Conservation (phyloP, 2,888 invertebrate species). For the Yponomeuta plumbellus region DNA sequence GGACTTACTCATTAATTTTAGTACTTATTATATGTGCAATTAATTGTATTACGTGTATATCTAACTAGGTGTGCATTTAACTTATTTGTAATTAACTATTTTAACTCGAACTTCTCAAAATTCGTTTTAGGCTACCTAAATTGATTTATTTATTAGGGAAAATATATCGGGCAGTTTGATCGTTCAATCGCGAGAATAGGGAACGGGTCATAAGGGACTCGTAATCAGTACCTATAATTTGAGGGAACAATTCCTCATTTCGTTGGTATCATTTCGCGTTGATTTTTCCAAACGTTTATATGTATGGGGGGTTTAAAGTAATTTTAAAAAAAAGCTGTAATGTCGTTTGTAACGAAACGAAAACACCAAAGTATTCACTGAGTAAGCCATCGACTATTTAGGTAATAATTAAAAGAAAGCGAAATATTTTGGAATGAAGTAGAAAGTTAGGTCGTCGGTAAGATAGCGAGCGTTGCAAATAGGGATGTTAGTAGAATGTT, state of each 20-base stretch:
- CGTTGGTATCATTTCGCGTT: constrained; percentile 18
- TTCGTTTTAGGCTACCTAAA: constrained; percentile 36
- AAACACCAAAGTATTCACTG: constrained; percentile 72
- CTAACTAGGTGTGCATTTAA: constrained; percentile 57
- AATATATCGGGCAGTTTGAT: constrained; percentile 56
- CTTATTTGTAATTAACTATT: constrained; percentile 46
- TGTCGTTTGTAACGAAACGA: constrained; percentile 64
- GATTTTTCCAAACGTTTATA: constrained; percentile 15
- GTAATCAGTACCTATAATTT: neutral
- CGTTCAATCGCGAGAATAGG: constrained; percentile 13
- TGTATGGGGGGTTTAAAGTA: constrained; percentile 11
- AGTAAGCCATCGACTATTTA: constrained; percentile 73
- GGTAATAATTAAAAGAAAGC: constrained; percentile 69
- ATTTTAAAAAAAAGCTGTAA: constrained; percentile 12
- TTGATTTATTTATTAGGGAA: constrained; percentile 71
- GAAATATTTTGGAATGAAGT: constrained; percentile 66
- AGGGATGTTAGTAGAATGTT: constrained; percentile 59
- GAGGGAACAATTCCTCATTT: neutral
- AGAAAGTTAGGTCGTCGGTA: constrained; percentile 48
- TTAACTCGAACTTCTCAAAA: constrained; percentile 25
- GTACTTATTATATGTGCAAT: constrained; percentile 54
- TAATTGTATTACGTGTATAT: constrained; percentile 60
- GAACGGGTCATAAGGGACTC: neutral
- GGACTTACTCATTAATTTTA: constrained; percentile 62
- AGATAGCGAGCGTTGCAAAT: constrained; percentile 47